Percentiles rank a stretch among this genome's conserved stretches.
Evolutionary conservation across 2,113 vertebrate species (phyloP).

Genomic region (Siniperca knerii): DNA sequence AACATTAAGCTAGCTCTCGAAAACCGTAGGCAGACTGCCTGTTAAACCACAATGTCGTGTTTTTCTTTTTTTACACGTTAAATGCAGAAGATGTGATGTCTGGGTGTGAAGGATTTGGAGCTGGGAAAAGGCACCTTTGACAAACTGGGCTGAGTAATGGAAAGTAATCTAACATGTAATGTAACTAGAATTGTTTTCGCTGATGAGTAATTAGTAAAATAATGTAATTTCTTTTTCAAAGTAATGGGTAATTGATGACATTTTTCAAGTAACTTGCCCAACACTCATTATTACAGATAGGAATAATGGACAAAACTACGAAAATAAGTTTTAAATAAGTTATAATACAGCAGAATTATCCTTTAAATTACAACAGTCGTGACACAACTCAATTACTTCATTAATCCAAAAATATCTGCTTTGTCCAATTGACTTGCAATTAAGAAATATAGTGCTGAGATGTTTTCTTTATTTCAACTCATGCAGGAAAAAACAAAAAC

Average conservation of each 20-base stretch:
- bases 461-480: conserved; percentile 1
- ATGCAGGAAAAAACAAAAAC: not conserved
- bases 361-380: not conserved
- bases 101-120: no score
- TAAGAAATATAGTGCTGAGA: not conserved
- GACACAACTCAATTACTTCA: not conserved
- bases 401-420: not conserved
- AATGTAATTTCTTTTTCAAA: not conserved
- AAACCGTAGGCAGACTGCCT: no score
- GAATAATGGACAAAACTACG: not conserved
- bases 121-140: no score
- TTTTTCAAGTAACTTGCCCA: not conserved
- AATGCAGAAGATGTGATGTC: no score
- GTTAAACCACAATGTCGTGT: no score
- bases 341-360: not conserved
- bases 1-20: no score
- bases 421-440: not conserved
- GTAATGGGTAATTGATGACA: not conserved
- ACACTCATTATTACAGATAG: not conserved
- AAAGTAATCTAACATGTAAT: no score
- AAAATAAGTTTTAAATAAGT: not conserved
- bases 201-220: no score
- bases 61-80: no score
- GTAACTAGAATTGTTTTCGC: no score
- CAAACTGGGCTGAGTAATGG: no score